Base-by-base conservation (phyloP, 2,797 vertebrate genomes). In the Craterocephalus amniculus region DNA sequence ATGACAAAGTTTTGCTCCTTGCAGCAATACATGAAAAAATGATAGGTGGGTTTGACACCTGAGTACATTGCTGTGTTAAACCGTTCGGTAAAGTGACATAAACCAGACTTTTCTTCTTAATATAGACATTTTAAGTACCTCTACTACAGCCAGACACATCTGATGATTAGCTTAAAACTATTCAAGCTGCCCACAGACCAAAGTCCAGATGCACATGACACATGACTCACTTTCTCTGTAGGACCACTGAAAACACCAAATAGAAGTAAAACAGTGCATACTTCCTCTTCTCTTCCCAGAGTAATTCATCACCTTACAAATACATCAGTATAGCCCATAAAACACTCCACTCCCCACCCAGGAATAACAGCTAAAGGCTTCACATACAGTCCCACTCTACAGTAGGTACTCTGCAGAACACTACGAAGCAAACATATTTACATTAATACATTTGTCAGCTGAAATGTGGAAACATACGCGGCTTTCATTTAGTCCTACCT, bases 151-250 rank as follows among this genome's bases (percentile, higher is more conserved):
- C 3, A 4, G 10, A 67, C 0, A 12, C 16, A 57, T 49, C 26
- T 70, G 51, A 72, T 74, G 59, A 52, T 62, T 57, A 69, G 35
- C 56, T 73, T 74, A 62, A 32, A 76, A 77, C 16, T 51, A 36
- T 55, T 79, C 54, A 51, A 55, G 16, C 43, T 36, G 36, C 14
- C 12, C n/a, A 34, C 52, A 26, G 83, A 22, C 43, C 83, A 87
- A 89, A 90, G 87, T 91, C 76, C 86, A 87, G 35, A 31, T 40
- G 65, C n/a, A 52, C 6, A 0, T 36, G 36, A 62, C 20, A 72
- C 35, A 56, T 79, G 43, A 71, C n/a, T 64, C 62, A 43, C 51
- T 11, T n/a, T 48, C 45, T 61, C 64, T 18, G 18, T 43, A 5
- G 29, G 3, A 3, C 67, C 11, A 57, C 35, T 38, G 36, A 38